phyloP scores from a whole-genome alignment of 2,113 vertebrate species.

The Phainopepla nitens region DNA sequence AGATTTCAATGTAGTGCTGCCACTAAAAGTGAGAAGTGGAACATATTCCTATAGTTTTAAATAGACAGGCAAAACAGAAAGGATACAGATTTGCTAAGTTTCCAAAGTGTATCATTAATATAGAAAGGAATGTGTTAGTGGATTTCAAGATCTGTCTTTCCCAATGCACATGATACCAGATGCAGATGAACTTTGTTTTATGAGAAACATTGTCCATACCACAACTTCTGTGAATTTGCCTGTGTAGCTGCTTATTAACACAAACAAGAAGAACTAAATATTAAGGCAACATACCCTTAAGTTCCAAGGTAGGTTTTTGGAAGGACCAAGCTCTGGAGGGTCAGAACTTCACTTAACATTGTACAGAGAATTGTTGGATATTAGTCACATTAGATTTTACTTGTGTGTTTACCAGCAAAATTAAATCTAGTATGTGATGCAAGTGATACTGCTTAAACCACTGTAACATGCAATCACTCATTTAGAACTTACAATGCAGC shows the following conservation, averaged over 20 bases:
- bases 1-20: neutral
- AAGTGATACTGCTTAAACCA: neutral
- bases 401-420: neutral
- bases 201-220: neutral
- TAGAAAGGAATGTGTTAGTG: neutral
- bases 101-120: neutral
- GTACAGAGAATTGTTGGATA: neutral
- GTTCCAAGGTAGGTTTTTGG: neutral
- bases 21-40: neutral
- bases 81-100: neutral
- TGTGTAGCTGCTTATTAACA: neutral
- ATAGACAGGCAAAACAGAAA: neutral
- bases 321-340: neutral
- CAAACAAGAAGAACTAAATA: neutral
- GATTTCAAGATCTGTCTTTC: neutral
- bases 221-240: neutral
- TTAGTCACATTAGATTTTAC: neutral
- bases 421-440: neutral
- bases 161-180: fast-evolving
- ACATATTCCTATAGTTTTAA: neutral
- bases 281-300: fast-evolving
- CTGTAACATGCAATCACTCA: neutral
- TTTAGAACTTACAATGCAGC: neutral
- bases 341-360: neutral
- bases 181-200: neutral